phyloP scores from a whole-genome alignment of 2,797 vertebrate species.

The Macropus fuliginosus region DNA sequence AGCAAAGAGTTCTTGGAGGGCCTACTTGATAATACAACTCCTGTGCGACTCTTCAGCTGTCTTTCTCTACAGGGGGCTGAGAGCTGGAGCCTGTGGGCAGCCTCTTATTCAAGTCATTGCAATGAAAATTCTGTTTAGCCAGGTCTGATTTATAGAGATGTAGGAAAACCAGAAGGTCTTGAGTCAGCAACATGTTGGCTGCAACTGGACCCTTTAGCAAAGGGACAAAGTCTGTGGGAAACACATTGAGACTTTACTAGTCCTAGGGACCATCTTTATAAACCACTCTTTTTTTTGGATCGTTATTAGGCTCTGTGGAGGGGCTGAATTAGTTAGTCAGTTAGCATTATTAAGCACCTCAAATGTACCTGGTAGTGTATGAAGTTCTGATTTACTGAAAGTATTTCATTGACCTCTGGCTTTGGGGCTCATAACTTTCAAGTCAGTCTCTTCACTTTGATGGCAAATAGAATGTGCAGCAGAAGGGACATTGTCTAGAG shows the following conservation, averaged over 20 bases:
- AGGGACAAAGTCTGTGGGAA: constrained; percentile 7
- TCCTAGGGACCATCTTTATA: background rate
- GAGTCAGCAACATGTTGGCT: constrained; percentile 25
- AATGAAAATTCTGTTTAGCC: constrained; percentile 41
- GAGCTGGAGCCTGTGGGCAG: background rate
- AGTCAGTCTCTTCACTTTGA: background rate
- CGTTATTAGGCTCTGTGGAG: background rate
- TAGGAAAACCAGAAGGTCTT: background rate
- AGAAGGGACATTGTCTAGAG: background rate
- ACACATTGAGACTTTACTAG: constrained; percentile 2
- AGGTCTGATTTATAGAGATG: constrained; percentile 33
- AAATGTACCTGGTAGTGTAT: background rate
- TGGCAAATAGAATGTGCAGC: background rate
- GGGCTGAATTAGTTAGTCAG: background rate
- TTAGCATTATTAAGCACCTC: background rate
- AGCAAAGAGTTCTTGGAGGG: background rate
- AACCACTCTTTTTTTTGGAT: background rate
- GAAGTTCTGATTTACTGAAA: background rate
- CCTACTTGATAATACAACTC: background rate
- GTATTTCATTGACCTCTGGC: background rate
- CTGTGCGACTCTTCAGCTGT: constrained; percentile 37
- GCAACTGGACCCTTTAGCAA: background rate
- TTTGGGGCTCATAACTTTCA: background rate
- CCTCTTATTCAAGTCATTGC: constrained; percentile 13
- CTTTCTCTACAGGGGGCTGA: constrained; percentile 51